Conservation (phyloP, 2,888 invertebrate species). For the Pherbina coryleti region DNA sequence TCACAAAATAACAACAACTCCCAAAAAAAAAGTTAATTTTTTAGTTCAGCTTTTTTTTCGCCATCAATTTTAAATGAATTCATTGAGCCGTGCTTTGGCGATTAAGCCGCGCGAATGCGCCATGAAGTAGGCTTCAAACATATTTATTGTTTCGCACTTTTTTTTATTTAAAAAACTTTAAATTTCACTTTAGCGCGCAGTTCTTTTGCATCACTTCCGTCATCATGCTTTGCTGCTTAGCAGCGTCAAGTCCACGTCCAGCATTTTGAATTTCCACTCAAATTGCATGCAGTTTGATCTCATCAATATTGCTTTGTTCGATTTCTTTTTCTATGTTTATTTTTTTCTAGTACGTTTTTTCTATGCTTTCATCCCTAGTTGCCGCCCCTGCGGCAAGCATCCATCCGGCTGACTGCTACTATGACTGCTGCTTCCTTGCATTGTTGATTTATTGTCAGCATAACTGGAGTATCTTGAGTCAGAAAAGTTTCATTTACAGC, state of each 20-base stretch:
- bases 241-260: background rate
- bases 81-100: slow-evolving; percentile 18
- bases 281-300: slow-evolving; percentile 12
- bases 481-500: background rate
- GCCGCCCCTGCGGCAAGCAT: too few species aligned
- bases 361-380: too few species aligned
- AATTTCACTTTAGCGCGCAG: background rate
- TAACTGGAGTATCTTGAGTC: background rate
- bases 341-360: too few species aligned
- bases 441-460: slow-evolving; percentile 32
- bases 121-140: background rate
- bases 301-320: slow-evolving; percentile 29
- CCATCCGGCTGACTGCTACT: background rate
- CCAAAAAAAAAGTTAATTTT: too few species aligned
- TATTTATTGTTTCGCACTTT: background rate
- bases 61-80: slow-evolving; percentile 21
- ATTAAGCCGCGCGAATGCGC: slow-evolving; percentile 14
- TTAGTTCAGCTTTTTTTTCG: background rate
- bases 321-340: background rate
- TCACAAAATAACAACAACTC: too few species aligned
- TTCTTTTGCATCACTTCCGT: background rate
- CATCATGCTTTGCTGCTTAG: background rate
- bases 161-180: background rate
- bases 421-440: background rate
- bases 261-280: background rate